phyloP scores from a whole-genome alignment of 2,888 invertebrate genomes.

The Zaprionus obscuricornis region DNA sequence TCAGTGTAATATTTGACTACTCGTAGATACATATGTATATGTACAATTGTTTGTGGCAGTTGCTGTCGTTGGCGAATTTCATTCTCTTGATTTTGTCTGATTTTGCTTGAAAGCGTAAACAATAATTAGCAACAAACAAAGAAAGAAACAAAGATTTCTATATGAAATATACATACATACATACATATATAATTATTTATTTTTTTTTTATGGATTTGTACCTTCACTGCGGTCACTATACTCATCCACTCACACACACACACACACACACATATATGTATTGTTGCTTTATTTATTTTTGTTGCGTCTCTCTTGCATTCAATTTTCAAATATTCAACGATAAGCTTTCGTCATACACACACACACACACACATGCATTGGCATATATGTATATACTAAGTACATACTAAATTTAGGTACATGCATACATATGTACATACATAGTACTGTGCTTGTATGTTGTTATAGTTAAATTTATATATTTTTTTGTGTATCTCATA shows the following conservation, averaged over 20 bases:
- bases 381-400: no score
- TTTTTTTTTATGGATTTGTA: no score
- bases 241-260: no score
- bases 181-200: background rate
- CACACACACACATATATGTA: background rate
- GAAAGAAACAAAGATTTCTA: background rate
- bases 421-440: background rate
- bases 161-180: background rate
- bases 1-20: slow-evolving; percentile 9
- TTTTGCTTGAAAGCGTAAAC: slow-evolving; percentile 12
- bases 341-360: slow-evolving; percentile 17
- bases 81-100: no score
- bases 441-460: no score
- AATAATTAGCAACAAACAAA: slow-evolving; percentile 8
- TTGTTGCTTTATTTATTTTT: slow-evolving; percentile 5
- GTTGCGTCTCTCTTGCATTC: slow-evolving; percentile 21
- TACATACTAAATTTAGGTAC: slow-evolving; percentile 21
- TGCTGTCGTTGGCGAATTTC: background rate
- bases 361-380: no score
- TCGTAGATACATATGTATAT: background rate
- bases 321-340: slow-evolving; percentile 14
- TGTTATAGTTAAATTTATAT: background rate
- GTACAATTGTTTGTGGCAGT: background rate
- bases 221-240: no score
- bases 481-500: background rate